Percentiles rank a stretch among this genome's conserved stretches.
phyloP scores from a whole-genome alignment of 2,888 invertebrate genomes.

The Hyposoter didymator region DNA sequence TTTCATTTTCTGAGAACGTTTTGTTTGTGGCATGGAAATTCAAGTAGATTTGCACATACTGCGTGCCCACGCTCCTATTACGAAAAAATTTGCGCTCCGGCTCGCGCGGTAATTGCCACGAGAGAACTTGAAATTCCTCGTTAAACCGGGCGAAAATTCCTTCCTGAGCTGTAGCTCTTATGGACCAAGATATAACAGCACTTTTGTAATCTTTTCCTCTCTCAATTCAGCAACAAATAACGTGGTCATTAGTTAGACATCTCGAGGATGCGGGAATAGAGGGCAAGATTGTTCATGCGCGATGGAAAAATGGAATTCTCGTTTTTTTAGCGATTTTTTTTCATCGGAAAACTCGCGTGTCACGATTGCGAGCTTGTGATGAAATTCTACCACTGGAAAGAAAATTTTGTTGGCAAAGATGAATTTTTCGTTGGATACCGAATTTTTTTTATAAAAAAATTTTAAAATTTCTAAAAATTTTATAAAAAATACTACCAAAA shows the following conservation, averaged over 20 bases:
- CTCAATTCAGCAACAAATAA: conserved; percentile 24
- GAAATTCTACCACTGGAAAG: too few relatives aligned
- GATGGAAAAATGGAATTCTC: too few relatives aligned
- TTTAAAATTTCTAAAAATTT: too few relatives aligned
- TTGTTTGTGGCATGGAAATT: neutral
- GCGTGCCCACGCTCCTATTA: conserved; percentile 6
- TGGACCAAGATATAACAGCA: conserved; percentile 10
- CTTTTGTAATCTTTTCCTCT: conserved; percentile 1
- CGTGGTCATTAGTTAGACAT: conserved; percentile 50
- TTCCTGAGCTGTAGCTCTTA: conserved; percentile 55
- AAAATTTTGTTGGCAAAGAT: too few relatives aligned
- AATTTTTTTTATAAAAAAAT: too few relatives aligned
- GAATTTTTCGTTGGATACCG: too few relatives aligned
- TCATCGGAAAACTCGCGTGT: neutral
- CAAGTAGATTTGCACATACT: neutral
- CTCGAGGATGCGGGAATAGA: conserved; percentile 61
- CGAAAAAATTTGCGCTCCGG: conserved; percentile 1
- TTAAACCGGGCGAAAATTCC: conserved; percentile 50
- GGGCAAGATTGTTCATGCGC: neutral
- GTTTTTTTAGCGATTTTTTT: conserved; percentile 9
- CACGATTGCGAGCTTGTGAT: too few relatives aligned
- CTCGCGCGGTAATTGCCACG: conserved; percentile 57
- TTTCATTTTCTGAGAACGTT: neutral
- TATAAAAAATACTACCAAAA: too few relatives aligned
- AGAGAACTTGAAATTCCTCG: conserved; percentile 51